Evolutionary conservation across 2,797 vertebrate species (phyloP).

Genomic region (Falco rusticolus): DNA sequence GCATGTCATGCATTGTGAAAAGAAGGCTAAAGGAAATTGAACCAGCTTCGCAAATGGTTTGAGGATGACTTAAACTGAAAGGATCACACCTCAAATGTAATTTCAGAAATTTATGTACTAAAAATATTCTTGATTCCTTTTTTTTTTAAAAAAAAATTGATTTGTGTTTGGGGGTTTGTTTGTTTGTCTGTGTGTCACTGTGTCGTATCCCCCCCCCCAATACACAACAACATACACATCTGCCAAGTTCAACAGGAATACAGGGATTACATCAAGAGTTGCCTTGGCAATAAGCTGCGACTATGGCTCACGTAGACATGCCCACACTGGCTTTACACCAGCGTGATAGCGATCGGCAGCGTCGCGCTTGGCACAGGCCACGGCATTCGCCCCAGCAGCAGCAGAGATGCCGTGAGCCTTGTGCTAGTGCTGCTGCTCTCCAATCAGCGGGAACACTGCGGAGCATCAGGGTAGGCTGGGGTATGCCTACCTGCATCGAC

Average conservation of each 20-base stretch:
- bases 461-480: neutral
- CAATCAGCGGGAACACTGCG: neutral
- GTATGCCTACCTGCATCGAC: neutral
- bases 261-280: neutral
- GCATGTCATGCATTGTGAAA: accelerated
- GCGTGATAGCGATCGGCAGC: accelerated
- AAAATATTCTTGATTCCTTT: neutral
- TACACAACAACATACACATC: neutral
- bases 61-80: neutral
- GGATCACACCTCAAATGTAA: neutral
- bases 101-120: neutral
- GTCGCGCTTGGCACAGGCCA: neutral
- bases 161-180: neutral
- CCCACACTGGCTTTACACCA: neutral
- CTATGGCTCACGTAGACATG: accelerated
- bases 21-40: neutral
- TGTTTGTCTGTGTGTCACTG: no score
- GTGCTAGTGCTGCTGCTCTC: neutral
- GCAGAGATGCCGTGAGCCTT: neutral
- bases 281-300: neutral
- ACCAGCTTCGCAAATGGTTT: neutral
- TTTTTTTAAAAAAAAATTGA: no score
- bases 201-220: no score
- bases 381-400: neutral
- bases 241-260: neutral